These are phyloP conservation scores for Camelus dromedarius DNA, from an alignment of 2,113 vertebrate genomes.

Conservation along the genomic window DNA sequence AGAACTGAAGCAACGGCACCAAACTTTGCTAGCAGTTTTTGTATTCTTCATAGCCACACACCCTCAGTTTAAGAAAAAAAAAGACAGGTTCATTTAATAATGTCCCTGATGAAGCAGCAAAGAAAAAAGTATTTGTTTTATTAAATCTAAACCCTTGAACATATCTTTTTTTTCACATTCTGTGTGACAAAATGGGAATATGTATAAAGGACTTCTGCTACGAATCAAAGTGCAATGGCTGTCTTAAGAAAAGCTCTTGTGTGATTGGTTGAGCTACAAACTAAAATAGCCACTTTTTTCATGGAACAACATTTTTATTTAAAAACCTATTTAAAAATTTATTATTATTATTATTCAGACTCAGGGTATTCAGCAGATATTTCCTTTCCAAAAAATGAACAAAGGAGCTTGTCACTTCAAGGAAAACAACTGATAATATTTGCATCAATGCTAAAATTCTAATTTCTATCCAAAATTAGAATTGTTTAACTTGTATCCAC, in stretches of 20 bases:
- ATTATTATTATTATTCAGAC: not conserved
- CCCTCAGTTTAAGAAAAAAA: not conserved
- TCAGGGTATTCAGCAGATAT: not conserved
- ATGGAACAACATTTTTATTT: not conserved
- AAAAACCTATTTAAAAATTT: not conserved
- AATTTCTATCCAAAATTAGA: slow-evolving; percentile 34
- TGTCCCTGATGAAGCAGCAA: not conserved
- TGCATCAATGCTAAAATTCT: slow-evolving; percentile 54
- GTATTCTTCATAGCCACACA: not conserved
- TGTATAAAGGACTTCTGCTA: not conserved
- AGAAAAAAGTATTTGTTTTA: not conserved
- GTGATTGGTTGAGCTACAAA: not conserved
- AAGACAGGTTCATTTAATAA: not conserved
- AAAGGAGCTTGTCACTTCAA: not conserved
- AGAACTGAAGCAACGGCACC: not conserved
- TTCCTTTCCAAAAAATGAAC: slow-evolving; percentile 23
- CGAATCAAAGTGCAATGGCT: not conserved
- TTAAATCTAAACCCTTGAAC: not conserved
- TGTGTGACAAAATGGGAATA: not conserved
- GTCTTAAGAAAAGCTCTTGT: not conserved
- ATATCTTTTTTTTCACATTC: not conserved
- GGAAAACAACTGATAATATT: not conserved
- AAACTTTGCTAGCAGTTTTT: not conserved
- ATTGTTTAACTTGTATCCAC: slow-evolving; percentile 40
- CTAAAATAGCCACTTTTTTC: not conserved